phyloP scores from a whole-genome alignment of 2,888 invertebrate species.

The Julus scandinavius region DNA sequence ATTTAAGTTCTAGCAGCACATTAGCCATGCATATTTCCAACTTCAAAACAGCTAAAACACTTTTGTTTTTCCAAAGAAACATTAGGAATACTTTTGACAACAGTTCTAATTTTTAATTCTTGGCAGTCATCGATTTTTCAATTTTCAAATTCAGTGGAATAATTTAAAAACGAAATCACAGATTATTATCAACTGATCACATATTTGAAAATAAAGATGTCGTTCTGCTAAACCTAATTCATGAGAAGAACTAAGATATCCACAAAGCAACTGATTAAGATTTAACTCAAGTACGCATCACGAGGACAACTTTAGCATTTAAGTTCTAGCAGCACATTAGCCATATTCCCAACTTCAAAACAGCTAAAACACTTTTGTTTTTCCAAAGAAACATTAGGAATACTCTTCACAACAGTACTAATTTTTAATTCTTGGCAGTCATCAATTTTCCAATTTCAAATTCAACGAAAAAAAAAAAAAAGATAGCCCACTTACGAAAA shows the following conservation, averaged over 20 bases:
- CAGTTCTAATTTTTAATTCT: neutral
- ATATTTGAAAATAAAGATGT: no score
- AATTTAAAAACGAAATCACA: neutral
- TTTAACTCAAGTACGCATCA: no score
- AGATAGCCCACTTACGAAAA: conserved; percentile 9
- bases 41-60: neutral
- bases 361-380: neutral
- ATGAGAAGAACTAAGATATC: no score
- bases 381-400: neutral
- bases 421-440: conserved; percentile 32
- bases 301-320: no score
- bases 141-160: neutral
- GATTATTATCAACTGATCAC: no score
- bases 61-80: neutral
- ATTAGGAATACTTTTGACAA: neutral
- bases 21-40: neutral
- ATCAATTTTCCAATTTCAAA: conserved; percentile 40
- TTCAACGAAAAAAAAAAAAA: neutral
- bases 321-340: neutral
- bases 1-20: neutral
- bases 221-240: no score
- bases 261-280: no score
- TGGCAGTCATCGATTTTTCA: conserved; percentile 40
- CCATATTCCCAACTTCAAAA: neutral
- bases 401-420: neutral